These are phyloP conservation scores for Lasioglossum pauxillum DNA, from an alignment of 2,888 invertebrate species.

Conservation along the genomic window DNA sequence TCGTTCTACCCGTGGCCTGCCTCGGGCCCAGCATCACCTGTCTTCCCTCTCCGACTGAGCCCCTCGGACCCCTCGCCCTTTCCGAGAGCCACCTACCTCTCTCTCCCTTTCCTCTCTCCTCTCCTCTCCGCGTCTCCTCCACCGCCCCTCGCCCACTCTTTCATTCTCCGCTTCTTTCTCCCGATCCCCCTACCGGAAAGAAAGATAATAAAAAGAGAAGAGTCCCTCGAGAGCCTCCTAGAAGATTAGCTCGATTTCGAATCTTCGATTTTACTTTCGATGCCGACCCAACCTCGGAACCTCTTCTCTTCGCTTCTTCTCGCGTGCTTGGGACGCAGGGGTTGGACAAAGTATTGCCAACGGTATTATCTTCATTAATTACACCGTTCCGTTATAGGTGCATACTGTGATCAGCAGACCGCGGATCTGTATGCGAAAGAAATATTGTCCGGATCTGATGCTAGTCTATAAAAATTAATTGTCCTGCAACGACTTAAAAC, in stretches of 20 bases:
- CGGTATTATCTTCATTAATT: background rate
- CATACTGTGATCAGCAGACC: too few species aligned
- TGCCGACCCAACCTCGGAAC: background rate
- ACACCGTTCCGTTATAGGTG: too few species aligned
- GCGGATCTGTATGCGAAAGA: too few species aligned
- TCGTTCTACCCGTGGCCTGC: conserved; percentile 63
- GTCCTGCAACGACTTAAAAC: background rate
- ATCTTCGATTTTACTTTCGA: conserved; percentile 35
- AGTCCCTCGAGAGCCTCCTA: conserved; percentile 24
- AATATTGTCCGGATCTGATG: too few species aligned
- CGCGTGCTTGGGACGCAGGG: background rate
- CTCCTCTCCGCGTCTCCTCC: conserved; percentile 8
- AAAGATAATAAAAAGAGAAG: conserved; percentile 49
- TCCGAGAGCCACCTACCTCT: conserved; percentile 46
- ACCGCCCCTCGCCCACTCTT: conserved; percentile 25
- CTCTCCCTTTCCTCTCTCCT: conserved; percentile 12
- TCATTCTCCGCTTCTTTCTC: conserved; percentile 50
- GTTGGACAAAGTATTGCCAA: background rate
- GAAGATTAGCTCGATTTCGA: conserved; percentile 41
- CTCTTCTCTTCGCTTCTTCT: background rate
- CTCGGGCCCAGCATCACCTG: conserved; percentile 83
- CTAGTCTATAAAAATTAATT: background rate
- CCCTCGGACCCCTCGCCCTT: conserved; percentile 54
- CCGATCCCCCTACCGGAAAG: conserved; percentile 34
- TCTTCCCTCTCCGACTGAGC: conserved; percentile 75